Base-by-base conservation (phyloP, 2,888 invertebrate species). In the Noctua janthe region DNA sequence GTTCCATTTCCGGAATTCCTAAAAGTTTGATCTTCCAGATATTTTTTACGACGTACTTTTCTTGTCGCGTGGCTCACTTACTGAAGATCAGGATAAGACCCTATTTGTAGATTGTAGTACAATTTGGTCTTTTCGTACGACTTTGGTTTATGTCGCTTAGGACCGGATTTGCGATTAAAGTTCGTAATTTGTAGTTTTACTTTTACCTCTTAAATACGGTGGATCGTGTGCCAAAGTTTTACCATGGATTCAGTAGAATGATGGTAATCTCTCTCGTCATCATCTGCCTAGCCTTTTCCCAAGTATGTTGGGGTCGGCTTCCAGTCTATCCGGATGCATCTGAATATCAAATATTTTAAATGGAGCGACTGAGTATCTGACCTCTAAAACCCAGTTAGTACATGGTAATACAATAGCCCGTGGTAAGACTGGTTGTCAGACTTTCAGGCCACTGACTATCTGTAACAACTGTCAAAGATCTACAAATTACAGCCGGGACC, bases 1-100 rank as follows among this genome's bases (percentile, higher is more conserved):
- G 72, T 86, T 90, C 66, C 72, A 88, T 90, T 88, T 90, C 87
- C 89, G 83, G 70, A 49, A 72, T 79, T 49, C 39, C 78, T 79
- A 67, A 87, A 83, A 84, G 74, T 83, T 83, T 89, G 84, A 78
- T 80, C 75, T 78, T 74, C n/a, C 39, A 80, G 84, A 73, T 74
- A 88, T 83, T 83, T 80, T 78, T 80, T 86, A 80, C 59, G 66
- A 51, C 74, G 49, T 15, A 62, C 76, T 72, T 74, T 72, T 74
- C 66, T 56, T 76, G 66, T 80, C 67, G 49, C 64, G 23, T 47
- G 54, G 56, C 35, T 67, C 35, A 82, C 35, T 17, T 54, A 7
- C 54, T 67, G 54, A 1, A 62, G 87, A 86, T 87, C 69, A 70
- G 29, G 15, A 10, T 71, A 81, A 72, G 23, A 54, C 20, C 73